These are phyloP conservation scores for Schrankia costaestrigalis DNA, from an alignment of 2,888 invertebrate genomes.

Conservation along the genomic window DNA sequence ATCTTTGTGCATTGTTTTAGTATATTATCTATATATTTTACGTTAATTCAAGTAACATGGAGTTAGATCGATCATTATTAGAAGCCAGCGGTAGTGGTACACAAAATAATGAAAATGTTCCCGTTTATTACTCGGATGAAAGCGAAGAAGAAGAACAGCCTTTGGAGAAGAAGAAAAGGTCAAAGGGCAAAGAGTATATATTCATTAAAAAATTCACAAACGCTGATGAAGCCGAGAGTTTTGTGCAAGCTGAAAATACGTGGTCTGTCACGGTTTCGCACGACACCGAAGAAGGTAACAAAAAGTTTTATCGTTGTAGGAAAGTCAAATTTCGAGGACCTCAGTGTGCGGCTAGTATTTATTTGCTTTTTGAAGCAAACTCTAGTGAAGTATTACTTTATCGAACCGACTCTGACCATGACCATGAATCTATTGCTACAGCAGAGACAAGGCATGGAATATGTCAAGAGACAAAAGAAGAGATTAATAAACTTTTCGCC, in stretches of 20 bases:
- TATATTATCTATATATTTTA: background rate
- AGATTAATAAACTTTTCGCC: conserved; percentile 12
- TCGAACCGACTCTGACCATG: conserved; percentile 6
- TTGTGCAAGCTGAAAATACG: conserved; percentile 2
- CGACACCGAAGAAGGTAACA: conserved; percentile 6
- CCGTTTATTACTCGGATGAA: conserved; percentile 6
- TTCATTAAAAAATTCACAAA: conserved; percentile 4
- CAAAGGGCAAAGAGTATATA: conserved; percentile 1
- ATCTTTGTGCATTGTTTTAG: background rate
- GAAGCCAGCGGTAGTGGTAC: conserved; percentile 2
- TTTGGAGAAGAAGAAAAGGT: conserved; percentile 1
- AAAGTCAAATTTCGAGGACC: conserved; percentile 6
- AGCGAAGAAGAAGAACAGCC: conserved; percentile 3
- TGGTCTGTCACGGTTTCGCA: conserved; percentile 3
- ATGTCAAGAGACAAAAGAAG: conserved; percentile 7
- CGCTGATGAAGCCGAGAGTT: conserved; percentile 2
- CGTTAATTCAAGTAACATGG: conserved; percentile 1
- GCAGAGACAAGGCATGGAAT: too few relatives aligned
- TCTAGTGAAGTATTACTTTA: conserved; percentile 5
- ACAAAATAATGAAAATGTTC: conserved; percentile 3
- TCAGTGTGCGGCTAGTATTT: conserved; percentile 9
- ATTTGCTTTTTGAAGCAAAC: conserved; percentile 6
- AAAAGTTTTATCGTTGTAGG: conserved; percentile 9
- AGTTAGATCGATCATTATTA: conserved; percentile 2
- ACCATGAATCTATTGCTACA: conserved; percentile 4